Conservation (phyloP, 2,797 vertebrate genomes). For the Cygnus olor region DNA sequence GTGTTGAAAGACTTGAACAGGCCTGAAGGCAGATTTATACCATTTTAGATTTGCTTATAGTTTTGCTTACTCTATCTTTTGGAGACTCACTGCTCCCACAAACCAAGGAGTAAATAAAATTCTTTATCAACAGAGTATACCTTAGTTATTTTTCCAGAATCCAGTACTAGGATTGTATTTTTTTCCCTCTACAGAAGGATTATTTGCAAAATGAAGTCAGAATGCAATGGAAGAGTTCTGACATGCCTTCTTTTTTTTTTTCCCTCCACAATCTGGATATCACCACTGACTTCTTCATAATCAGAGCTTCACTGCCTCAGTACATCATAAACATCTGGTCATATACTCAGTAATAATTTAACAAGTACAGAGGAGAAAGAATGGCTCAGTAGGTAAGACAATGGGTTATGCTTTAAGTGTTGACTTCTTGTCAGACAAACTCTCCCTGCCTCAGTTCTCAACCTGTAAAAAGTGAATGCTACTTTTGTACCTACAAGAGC, state of each 20-base stretch:
- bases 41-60: background rate
- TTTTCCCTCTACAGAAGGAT: background rate
- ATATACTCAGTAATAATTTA: background rate
- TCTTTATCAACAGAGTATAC: background rate
- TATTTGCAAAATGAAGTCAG: background rate
- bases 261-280: background rate
- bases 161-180: background rate
- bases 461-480: background rate
- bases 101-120: background rate
- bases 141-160: background rate
- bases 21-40: background rate
- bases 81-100: background rate
- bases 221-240: background rate
- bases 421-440: background rate
- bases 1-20: background rate
- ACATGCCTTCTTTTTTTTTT: background rate
- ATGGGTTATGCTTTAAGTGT: background rate
- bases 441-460: background rate
- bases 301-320: background rate
- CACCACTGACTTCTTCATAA: background rate
- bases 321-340: background rate
- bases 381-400: background rate
- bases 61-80: background rate
- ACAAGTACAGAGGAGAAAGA: background rate
- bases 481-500: background rate